These are phyloP conservation scores for Ophioderma brevispina DNA, from an alignment of 35 echinoderm and acorn worm species.

Conservation along the genomic window DNA sequence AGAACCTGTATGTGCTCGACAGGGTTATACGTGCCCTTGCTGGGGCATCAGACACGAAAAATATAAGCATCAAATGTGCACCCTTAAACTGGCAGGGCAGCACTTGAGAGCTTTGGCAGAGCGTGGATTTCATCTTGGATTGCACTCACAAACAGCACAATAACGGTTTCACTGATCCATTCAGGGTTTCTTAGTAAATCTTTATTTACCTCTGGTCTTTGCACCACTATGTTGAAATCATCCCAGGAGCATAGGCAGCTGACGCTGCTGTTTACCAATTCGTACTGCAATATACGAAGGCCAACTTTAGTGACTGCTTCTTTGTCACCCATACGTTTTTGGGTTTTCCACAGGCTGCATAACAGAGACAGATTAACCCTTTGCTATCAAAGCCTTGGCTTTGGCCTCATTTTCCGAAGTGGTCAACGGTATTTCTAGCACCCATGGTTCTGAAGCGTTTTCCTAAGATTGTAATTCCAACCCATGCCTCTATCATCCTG, in stretches of 20 bases:
- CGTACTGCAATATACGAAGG: not conserved
- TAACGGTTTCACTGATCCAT: not conserved
- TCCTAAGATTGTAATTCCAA: not conserved
- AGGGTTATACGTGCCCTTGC: not conserved
- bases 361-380: not conserved
- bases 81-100: not conserved
- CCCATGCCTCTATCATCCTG: not conserved
- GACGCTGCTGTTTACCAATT: not conserved
- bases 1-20: not conserved
- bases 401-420: not conserved
- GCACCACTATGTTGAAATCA: not conserved
- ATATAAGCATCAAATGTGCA: slow-evolving; percentile 4
- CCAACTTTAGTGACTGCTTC: not conserved
- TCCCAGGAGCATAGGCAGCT: not conserved
- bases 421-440: not conserved
- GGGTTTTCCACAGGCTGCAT: not conserved
- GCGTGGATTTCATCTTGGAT: not conserved
- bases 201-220: not conserved
- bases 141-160: not conserved
- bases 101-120: not conserved
- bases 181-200: not conserved
- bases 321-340: not conserved
- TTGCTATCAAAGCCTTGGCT: not conserved
- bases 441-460: not conserved
- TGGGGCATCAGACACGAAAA: not conserved